A percentile compares a stretch with the other conserved stretches of the same genome.
Conservation (phyloP, 2,797 vertebrate genomes). For the Salmo trutta region DNA sequence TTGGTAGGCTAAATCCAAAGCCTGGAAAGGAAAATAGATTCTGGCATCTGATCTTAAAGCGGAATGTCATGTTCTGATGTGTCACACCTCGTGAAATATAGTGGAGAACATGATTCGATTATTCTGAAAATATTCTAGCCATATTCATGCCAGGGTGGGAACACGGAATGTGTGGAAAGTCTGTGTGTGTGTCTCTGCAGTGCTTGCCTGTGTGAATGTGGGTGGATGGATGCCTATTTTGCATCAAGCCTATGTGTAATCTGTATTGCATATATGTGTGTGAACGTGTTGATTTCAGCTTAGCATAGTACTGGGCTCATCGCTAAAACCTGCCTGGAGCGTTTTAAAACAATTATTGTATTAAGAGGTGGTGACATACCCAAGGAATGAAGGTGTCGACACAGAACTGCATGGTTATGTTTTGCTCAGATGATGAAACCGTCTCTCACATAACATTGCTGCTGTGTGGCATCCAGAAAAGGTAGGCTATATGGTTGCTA, state of each 20-base stretch:
- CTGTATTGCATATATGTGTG: neutral
- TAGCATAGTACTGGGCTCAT: neutral
- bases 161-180: no score
- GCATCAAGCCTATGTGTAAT: no score
- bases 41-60: neutral
- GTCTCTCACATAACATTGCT: constrained; percentile 1
- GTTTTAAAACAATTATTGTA: constrained; percentile 10
- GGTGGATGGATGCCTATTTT: no score
- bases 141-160: neutral
- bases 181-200: neutral
- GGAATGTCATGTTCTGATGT: no score
- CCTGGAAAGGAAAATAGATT: neutral
- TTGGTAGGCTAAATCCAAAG: neutral
- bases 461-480: neutral
- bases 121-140: neutral
- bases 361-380: constrained; percentile 12
- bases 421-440: constrained; percentile 1
- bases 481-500: neutral
- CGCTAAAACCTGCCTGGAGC: neutral
- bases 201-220: constrained; percentile 2
- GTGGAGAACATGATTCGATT: neutral
- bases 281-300: constrained; percentile 2
- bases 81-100: neutral
- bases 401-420: neutral
- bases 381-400: neutral